phyloP scores from a whole-genome alignment of 1,140 invertebrate genomes.

The Adoxophyes honmai region DNA sequence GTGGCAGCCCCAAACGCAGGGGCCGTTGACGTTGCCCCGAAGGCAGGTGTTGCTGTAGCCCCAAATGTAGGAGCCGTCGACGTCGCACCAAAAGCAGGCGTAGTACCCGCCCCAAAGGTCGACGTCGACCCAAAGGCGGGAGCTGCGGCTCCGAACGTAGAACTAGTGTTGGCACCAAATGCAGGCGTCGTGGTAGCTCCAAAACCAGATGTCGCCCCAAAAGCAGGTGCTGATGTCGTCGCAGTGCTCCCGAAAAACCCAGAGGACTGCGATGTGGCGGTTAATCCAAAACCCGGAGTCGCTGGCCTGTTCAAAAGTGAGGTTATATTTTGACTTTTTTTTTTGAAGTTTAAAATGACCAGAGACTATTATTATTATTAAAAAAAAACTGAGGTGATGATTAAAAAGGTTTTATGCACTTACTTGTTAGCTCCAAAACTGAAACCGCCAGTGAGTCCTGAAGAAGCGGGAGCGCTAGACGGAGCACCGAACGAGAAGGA shows the following conservation, averaged over 20 bases:
- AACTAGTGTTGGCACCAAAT: constrained; percentile 29
- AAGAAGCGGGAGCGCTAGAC: constrained; percentile 60
- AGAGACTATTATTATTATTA: constrained; percentile 12
- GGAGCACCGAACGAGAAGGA: constrained; percentile 66
- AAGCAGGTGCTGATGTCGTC: constrained; percentile 45
- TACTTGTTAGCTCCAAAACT: constrained; percentile 71
- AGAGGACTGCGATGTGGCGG: constrained; percentile 49
- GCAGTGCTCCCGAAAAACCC: constrained; percentile 51
- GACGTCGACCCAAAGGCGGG: constrained; percentile 30
- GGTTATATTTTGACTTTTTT: constrained; percentile 15
- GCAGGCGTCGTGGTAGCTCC: constrained; percentile 22
- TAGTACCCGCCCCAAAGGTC: constrained; percentile 15
- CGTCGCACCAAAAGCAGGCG: constrained; percentile 31
- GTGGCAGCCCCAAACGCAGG: constrained; percentile 24
- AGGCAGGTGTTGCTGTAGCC: constrained; percentile 13
- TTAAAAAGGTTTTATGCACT: constrained; percentile 24
- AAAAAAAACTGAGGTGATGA: background rate
- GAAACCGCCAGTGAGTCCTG: constrained; percentile 52
- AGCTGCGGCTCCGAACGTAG: constrained; percentile 30
- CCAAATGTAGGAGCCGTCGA: constrained; percentile 42
- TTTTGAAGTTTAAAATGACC: constrained; percentile 12
- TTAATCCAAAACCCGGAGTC: constrained; percentile 59
- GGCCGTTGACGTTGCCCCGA: constrained; percentile 1
- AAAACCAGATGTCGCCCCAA: constrained; percentile 29
- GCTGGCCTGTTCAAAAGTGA: constrained; percentile 43